Evolutionary conservation across 1,140 invertebrate species (phyloP).

Genomic region (Drosophila fuyamai): DNA sequence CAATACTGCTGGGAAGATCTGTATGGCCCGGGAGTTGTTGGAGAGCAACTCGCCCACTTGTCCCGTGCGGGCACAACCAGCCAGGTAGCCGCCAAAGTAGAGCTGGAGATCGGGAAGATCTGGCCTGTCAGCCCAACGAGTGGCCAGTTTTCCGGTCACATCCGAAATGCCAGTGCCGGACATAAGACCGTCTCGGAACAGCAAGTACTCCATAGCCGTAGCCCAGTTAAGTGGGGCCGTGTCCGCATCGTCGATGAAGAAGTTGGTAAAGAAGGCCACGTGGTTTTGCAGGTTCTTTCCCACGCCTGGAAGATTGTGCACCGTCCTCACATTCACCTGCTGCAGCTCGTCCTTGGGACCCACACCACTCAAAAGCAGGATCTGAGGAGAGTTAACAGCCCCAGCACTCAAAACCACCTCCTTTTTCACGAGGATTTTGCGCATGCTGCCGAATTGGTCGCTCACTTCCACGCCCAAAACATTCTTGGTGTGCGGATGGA

Average conservation of each 20-base stretch:
- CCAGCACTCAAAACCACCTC: slow-evolving; percentile 92
- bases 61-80: slow-evolving; percentile 93
- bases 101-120: slow-evolving; percentile 94
- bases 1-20: slow-evolving; percentile 88
- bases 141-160: slow-evolving; percentile 92
- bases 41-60: slow-evolving; percentile 91
- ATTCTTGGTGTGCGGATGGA: slow-evolving; percentile 86
- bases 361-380: slow-evolving; percentile 93
- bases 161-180: slow-evolving; percentile 93
- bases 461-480: slow-evolving; percentile 86
- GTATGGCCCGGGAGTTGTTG: slow-evolving; percentile 87
- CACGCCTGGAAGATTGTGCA: slow-evolving; percentile 92
- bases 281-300: slow-evolving; percentile 96
- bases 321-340: slow-evolving; percentile 87
- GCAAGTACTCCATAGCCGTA: slow-evolving; percentile 93
- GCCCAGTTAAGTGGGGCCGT: slow-evolving; percentile 93
- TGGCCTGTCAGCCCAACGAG: slow-evolving; percentile 91
- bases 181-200: slow-evolving; percentile 94
- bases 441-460: slow-evolving; percentile 86
- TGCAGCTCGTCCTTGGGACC: slow-evolving; percentile 91
- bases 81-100: slow-evolving; percentile 93
- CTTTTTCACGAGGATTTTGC: slow-evolving; percentile 89
- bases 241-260: slow-evolving; percentile 93
- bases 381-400: slow-evolving; percentile 92
- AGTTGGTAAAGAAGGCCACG: slow-evolving; percentile 91